Base-by-base conservation (phyloP, 2,797 vertebrate genomes). In the Sparus aurata region DNA sequence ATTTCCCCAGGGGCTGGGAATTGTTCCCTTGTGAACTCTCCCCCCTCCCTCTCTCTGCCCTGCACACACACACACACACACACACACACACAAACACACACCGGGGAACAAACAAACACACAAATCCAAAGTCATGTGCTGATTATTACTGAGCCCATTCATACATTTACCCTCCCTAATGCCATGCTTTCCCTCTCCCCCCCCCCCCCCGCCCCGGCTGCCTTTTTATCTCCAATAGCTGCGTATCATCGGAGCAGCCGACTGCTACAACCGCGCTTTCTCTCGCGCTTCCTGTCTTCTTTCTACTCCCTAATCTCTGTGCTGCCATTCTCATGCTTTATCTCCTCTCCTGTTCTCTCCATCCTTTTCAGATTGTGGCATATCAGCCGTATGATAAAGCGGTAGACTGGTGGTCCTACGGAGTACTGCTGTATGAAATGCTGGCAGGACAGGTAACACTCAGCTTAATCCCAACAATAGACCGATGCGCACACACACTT, bases 351-450 rank as follows among this genome's bases (percentile, higher is more conserved):
- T 66, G 64, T 78, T 77, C 45, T 64, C 76, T 69, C 61, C 53
- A 59, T 82, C 22, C 63, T 68, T 61, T 77, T 25, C 89, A 98
- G 97, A 98, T 98, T 77, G 96, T 98, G 81, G 96, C 97, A 2
- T 98, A 98, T 86, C 97, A 98, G 87, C 96, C 97, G 0, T 98
- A 98, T 1, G 93, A 95, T 73, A 97, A 97, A 91, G 96, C 97
- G 5, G 97, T 97, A 17, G 97, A 98, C 84, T 98, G 97, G 97
- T 98, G 97, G 97, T 97, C 97, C 11, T 98, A 95, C 53, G 97
- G 97, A 38, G 97, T 98, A 0, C 93, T 98, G 75, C 90, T 98
- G 5, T 98, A 97, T 79, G 97, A 98, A 86, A 97, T 98, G 97
- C 85, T 98, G 85, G 97, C 97, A 8, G 97, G 97, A 82, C 97